Conservation (phyloP, 2,113 vertebrate genomes). For the Xiphophorus maculatus region DNA sequence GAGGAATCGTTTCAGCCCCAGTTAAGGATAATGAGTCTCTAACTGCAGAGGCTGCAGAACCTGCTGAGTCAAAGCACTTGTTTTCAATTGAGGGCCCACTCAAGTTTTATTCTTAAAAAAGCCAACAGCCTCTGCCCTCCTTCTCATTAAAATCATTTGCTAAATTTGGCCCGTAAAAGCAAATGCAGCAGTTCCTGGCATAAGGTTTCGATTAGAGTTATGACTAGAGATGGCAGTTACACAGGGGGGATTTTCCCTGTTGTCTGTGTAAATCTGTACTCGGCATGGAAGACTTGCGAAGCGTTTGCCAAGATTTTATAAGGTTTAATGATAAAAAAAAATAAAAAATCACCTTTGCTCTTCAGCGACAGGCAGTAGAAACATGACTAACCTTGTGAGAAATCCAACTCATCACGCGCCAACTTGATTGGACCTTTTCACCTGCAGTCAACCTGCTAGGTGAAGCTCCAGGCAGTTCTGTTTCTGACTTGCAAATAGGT, state of each 20-base stretch:
- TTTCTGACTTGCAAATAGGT: constrained; percentile 2
- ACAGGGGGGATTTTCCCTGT: constrained; percentile 31
- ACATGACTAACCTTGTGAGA: constrained; percentile 5
- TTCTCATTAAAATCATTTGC: constrained; percentile 74
- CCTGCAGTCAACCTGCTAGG: constrained; percentile 8
- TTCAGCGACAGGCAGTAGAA: background rate
- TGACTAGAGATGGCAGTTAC: constrained; percentile 33
- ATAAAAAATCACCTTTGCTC: background rate
- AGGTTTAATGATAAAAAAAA: constrained; percentile 4
- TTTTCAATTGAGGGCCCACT: constrained; percentile 61
- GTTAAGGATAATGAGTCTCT: background rate
- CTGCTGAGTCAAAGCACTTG: constrained; percentile 58
- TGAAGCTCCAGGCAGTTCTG: constrained; percentile 6
- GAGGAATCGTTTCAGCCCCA: no score
- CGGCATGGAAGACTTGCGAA: constrained; percentile 12
- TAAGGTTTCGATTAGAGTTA: constrained; percentile 71
- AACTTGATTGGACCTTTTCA: constrained; percentile 31
- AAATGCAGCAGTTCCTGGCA: constrained; percentile 71
- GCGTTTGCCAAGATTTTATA: constrained; percentile 7
- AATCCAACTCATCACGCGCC: constrained; percentile 14
- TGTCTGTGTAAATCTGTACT: constrained; percentile 22
- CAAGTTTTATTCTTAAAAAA: constrained; percentile 60
- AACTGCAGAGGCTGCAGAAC: background rate
- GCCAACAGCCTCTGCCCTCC: constrained; percentile 45
- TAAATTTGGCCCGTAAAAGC: constrained; percentile 73